Evolutionary conservation across 2,797 vertebrate genomes (phyloP).

Genomic region (Coregonus ussuriensis): DNA sequence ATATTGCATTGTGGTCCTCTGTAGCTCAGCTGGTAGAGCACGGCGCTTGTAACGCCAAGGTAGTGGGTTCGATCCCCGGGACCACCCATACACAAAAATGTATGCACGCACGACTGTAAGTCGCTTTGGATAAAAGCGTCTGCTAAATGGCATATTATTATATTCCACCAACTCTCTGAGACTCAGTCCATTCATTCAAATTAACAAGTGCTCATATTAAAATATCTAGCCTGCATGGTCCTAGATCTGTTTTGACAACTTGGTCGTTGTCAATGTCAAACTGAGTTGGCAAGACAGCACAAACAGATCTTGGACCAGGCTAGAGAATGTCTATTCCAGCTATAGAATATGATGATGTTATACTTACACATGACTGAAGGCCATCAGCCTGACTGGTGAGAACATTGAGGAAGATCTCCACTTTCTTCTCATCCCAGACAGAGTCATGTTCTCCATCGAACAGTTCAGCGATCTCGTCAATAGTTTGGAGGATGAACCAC

Average conservation of each 20-base stretch:
- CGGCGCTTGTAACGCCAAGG: too few species aligned
- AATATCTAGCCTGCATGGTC: background rate
- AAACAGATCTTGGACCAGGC: too few species aligned
- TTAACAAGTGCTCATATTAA: background rate
- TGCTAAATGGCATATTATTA: too few species aligned
- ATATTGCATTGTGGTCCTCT: background rate
- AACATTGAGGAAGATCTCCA: slow-evolving; percentile 52
- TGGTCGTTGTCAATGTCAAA: too few species aligned
- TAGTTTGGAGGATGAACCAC: slow-evolving; percentile 50
- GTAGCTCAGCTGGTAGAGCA: too few species aligned
- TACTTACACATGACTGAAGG: slow-evolving; percentile 65
- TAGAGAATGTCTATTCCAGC: background rate
- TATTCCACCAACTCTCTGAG: background rate
- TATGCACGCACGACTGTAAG: too few species aligned
- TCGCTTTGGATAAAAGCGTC: too few species aligned
- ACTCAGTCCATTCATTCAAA: background rate
- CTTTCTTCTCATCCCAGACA: slow-evolving; percentile 51
- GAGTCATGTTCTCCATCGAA: slow-evolving; percentile 48
- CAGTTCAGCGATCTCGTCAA: slow-evolving; percentile 52
- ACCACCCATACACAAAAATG: too few species aligned
- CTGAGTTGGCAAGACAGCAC: too few species aligned
- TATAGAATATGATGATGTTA: background rate
- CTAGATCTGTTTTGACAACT: too few species aligned
- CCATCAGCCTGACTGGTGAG: slow-evolving; percentile 46
- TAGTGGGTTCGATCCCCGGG: too few species aligned